Evolutionary conservation across 2,888 invertebrate species (phyloP).

Genomic region (Leptothorax acervorum): DNA sequence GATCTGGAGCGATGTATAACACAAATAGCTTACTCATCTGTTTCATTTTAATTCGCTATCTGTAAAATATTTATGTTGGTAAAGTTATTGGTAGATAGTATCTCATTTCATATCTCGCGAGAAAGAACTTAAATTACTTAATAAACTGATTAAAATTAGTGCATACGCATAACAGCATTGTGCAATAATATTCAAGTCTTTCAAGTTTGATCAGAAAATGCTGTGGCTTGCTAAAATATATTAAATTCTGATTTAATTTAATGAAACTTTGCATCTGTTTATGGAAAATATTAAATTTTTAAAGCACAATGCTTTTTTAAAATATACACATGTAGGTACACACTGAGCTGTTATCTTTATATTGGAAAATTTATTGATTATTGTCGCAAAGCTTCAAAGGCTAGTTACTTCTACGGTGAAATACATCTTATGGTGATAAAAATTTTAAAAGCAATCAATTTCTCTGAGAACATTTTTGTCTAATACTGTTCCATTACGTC

Average conservation of each 20-base stretch:
- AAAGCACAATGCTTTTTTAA: not conserved
- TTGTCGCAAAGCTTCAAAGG: not conserved
- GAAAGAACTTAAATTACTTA: not conserved
- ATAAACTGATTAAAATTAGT: not conserved
- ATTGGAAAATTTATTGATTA: not conserved
- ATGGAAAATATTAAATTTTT: not conserved
- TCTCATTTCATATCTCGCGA: not conserved
- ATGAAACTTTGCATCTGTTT: not conserved
- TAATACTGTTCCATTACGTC: slow-evolving; percentile 27
- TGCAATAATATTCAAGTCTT: not conserved
- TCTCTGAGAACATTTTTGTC: slow-evolving; percentile 1
- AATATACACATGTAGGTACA: too few relatives aligned
- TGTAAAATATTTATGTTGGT: not conserved
- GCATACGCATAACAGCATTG: not conserved
- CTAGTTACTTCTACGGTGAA: not conserved
- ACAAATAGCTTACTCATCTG: not conserved
- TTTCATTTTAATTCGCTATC: not conserved
- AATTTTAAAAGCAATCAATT: slow-evolving; percentile 7
- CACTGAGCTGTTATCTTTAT: not conserved
- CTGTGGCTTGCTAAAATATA: not conserved
- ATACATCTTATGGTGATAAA: slow-evolving; percentile 10
- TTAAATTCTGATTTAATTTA: slow-evolving; percentile 1
- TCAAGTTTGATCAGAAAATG: not conserved
- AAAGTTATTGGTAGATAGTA: not conserved
- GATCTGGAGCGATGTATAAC: not conserved